Base-by-base conservation (phyloP, 2,888 invertebrate genomes). In the Drosophila kuntzei region DNA sequence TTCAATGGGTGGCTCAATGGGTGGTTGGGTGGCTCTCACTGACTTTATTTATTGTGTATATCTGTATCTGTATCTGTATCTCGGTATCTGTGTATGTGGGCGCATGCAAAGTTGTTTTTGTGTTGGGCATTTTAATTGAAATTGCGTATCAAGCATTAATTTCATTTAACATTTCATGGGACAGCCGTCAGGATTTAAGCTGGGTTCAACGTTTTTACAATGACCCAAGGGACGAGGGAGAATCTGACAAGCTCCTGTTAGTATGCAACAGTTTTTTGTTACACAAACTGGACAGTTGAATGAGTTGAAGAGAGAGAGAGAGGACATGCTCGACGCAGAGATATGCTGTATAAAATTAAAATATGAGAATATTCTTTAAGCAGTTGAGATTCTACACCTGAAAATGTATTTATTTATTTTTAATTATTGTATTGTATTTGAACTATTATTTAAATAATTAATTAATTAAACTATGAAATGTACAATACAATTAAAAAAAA, bases 51-150 rank as follows among this genome's bases (percentile, higher is more conserved):
- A 43, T 37, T 39, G 34, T 34, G 27, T 49, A 27, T 25, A 41
- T 18, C 27, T 46, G 49, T 29, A 25, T n/a, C n/a, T n/a, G n/a
- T n/a, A n/a, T n/a, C n/a, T n/a, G n/a, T n/a, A n/a, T n/a, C n/a
- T n/a, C n/a, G n/a, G n/a, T 25, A 18, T 22, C 18, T 49, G 37
- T 27, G 20, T 25, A 25, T 50, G 50, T 49, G n/a, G 27, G 47
- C 22, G 18, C 44, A n/a, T 53, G 14, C 44, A 16, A 47, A 39
- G 22, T 58, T 61, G 36, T 61, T 36, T 61, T 27, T 44, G 25
- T 61, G 41, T 51, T 47, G 59, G 46, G 60, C 55, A 68, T 65
- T 75, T 72, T 75, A 75, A 75, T 75, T 75, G 72, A 75, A 71
- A 69, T 69, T 68, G 64, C 62, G 68, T 65, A 68, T 61, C 71